These are phyloP conservation scores for Sarcophaga rosellei DNA, from an alignment of 2,888 invertebrate species.

Conservation along the genomic window DNA sequence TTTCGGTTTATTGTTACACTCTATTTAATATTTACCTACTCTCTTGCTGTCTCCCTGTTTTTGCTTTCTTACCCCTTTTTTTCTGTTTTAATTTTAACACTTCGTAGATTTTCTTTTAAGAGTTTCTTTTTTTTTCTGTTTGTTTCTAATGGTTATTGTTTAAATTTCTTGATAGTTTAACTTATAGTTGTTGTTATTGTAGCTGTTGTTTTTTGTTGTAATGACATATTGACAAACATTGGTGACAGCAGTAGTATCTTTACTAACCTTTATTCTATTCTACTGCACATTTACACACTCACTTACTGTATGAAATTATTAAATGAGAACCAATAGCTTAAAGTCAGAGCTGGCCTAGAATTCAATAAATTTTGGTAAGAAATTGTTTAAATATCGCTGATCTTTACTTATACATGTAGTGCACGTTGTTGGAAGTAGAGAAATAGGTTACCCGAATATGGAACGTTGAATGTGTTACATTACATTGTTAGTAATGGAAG, in stretches of 20 bases:
- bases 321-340: background rate
- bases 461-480: too few relatives aligned
- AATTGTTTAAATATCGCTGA: background rate
- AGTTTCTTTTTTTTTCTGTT: background rate
- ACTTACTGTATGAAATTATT: background rate
- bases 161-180: constrained; percentile 25
- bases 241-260: constrained; percentile 50
- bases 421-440: too few relatives aligned
- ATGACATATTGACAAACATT: constrained; percentile 71
- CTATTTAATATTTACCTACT: constrained; percentile 47
- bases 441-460: too few relatives aligned
- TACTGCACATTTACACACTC: background rate
- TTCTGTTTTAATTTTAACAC: too few relatives aligned
- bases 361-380: background rate
- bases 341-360: background rate
- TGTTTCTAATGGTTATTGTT: constrained; percentile 23
- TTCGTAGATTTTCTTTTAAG: too few relatives aligned
- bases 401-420: too few relatives aligned
- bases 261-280: background rate
- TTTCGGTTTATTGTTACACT: constrained; percentile 40
- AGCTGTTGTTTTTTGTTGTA: constrained; percentile 19
- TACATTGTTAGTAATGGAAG: too few relatives aligned
- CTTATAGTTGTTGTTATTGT: constrained; percentile 25
- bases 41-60: background rate
- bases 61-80: background rate